Conservation (phyloP, 2,113 vertebrate genomes). For the Eretmochelys imbricata region DNA sequence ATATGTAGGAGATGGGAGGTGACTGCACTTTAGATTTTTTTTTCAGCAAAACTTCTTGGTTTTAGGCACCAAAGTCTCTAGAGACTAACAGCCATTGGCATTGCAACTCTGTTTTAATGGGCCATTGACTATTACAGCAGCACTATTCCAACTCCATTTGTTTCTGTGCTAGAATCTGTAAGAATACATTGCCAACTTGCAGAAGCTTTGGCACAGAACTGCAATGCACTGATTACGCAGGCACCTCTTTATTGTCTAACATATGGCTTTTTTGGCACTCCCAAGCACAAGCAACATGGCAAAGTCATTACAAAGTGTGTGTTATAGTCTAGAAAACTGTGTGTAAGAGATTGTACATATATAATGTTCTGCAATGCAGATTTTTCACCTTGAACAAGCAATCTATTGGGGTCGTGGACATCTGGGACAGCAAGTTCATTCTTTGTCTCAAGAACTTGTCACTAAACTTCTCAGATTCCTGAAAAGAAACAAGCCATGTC, state of each 20-base stretch:
- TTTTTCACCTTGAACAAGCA: conserved; percentile 90
- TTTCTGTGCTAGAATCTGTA: background rate
- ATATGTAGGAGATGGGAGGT: conserved; percentile 30
- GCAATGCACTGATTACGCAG: background rate
- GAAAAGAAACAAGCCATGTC: background rate
- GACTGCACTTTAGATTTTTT: conserved; percentile 11
- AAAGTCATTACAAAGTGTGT: background rate
- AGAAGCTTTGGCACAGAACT: background rate
- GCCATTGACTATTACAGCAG: background rate
- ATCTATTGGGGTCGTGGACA: conserved; percentile 87
- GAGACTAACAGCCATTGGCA: background rate
- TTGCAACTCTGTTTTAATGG: background rate
- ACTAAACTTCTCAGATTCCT: conserved; percentile 86
- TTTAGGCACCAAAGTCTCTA: conserved; percentile 3
- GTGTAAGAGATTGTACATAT: background rate
- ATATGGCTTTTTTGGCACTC: background rate
- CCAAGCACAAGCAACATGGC: background rate
- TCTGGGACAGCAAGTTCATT: conserved; percentile 91
- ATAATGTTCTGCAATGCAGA: background rate
- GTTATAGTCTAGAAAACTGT: background rate
- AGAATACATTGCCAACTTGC: background rate
- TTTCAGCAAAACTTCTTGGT: background rate
- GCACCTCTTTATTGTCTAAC: background rate
- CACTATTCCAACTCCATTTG: background rate
- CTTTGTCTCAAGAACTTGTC: conserved; percentile 89